Evolutionary conservation across 2,113 vertebrate genomes (phyloP).

Genomic region (Cisticola juncidis): DNA sequence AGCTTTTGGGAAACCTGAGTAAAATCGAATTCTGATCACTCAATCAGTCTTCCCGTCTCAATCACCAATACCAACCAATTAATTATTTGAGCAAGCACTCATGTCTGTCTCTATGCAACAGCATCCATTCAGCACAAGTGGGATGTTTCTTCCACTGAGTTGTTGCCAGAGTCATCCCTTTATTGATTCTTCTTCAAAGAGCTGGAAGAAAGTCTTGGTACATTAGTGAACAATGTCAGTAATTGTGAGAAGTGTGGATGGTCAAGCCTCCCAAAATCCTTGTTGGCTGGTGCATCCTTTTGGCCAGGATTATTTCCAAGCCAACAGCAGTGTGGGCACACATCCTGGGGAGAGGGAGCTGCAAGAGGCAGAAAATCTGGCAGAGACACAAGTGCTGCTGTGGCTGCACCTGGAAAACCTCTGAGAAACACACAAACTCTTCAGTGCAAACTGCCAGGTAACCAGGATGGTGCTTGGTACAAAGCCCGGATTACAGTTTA

Average conservation of each 20-base stretch:
- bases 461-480: too few species aligned
- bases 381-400: not conserved
- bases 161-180: not conserved
- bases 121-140: not conserved
- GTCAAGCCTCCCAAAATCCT: not conserved
- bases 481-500: not conserved
- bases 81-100: not conserved
- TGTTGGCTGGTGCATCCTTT: not conserved
- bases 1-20: too few species aligned
- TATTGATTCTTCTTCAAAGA: not conserved
- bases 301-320: not conserved
- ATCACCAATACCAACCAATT: not conserved
- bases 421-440: not conserved
- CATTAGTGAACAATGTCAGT: not conserved
- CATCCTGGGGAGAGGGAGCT: not conserved
- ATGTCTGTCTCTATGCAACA: fast-evolving
- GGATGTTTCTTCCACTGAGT: not conserved
- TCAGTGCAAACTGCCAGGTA: not conserved
- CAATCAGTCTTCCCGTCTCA: too few species aligned
- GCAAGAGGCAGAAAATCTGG: not conserved
- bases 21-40: too few species aligned
- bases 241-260: not conserved
- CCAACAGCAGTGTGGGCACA: not conserved
- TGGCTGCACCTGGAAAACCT: not conserved
- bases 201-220: not conserved